A percentile compares a stretch with the other conserved stretches of the same genome.
Evolutionary conservation across 2,113 vertebrate species (phyloP).

Genomic region (Pantherophis guttatus): DNA sequence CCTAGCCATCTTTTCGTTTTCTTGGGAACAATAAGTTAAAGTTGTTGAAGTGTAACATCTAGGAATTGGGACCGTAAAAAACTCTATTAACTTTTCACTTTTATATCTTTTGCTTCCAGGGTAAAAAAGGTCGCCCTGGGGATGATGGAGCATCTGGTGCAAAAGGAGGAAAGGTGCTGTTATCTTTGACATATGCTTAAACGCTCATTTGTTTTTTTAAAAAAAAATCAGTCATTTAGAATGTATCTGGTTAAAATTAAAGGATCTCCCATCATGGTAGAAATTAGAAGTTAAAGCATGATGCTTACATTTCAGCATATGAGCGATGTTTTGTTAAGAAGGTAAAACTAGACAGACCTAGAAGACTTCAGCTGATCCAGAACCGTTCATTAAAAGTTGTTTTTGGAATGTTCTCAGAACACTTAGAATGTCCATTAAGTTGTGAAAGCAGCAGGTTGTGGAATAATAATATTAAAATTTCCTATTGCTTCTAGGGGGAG

Average conservation of each 20-base stretch:
- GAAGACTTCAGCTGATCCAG: neutral
- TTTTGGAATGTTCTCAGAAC: neutral
- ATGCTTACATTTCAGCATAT: neutral
- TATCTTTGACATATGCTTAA: slow-evolving; percentile 20
- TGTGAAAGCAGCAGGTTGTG: neutral
- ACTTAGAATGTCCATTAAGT: neutral
- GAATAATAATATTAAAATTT: neutral
- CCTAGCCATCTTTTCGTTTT: neutral
- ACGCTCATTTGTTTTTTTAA: neutral
- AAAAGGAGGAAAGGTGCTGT: slow-evolving; percentile 82
- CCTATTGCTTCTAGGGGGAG: slow-evolving; percentile 74
- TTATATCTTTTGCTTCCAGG: slow-evolving; percentile 65
- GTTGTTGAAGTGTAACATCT: neutral
- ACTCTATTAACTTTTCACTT: neutral
- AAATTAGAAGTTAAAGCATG: neutral
- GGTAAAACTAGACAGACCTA: neutral
- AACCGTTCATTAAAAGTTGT: neutral
- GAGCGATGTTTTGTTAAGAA: neutral
- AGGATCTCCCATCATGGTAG: neutral
- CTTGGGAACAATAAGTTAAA: neutral
- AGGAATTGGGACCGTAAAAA: neutral
- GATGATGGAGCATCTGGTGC: slow-evolving; percentile 78
- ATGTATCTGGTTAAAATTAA: neutral
- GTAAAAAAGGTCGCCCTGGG: slow-evolving; percentile 85
- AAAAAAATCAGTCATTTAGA: neutral